Evolutionary conservation across 2,888 invertebrate species (phyloP), one percentile per base, ranked within the genome.

Genomic region (Watsonalla binaria): DNA sequence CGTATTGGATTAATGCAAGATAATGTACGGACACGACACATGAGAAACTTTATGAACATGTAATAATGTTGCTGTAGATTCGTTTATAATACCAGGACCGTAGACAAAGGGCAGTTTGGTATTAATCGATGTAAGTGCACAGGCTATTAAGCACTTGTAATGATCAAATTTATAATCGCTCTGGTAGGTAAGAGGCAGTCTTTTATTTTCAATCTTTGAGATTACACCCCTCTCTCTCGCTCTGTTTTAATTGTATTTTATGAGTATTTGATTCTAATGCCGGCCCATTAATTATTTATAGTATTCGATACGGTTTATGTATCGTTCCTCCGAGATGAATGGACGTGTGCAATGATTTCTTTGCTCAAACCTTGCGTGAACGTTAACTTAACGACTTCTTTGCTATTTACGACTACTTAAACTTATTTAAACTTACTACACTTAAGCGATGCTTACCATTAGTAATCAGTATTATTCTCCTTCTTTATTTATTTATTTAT

Each of bases 241-340:
- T 86, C 79, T 78, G 85, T 87, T 89, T 90, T 90, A 89, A 91
- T 90, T 91, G 90, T 91, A 89, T 90, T 91, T 91, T 90, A 90
- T 90, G 90, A 87, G 88, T 86, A 87, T 90, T 90, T 90, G 90
- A 91, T 91, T 91, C 90, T 90, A 90, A 90, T 90, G 82, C 82
- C 70, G 78, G 82, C 76, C 87, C 86, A 90, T 91, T 90, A 89
- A 89, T 90, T 88, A 89, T 90, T 88, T 86, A 89, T 86, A 88
- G 86, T 86, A 86, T 89, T 87, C 89, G 86, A 84, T 89, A 86
- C 80, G 86, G 85, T 86, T 88, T 87, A 86, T 88, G 81, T 81
- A 80, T 78, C 76, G 79, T 79, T 76, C 72, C 73, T 65, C 65
- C 56, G 77, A 77, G 80, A 82, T 83, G 79, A 80, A 82, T 80